Evolutionary conservation across 2,113 vertebrate genomes (phyloP).

Genomic region (Embiotoca jacksoni): DNA sequence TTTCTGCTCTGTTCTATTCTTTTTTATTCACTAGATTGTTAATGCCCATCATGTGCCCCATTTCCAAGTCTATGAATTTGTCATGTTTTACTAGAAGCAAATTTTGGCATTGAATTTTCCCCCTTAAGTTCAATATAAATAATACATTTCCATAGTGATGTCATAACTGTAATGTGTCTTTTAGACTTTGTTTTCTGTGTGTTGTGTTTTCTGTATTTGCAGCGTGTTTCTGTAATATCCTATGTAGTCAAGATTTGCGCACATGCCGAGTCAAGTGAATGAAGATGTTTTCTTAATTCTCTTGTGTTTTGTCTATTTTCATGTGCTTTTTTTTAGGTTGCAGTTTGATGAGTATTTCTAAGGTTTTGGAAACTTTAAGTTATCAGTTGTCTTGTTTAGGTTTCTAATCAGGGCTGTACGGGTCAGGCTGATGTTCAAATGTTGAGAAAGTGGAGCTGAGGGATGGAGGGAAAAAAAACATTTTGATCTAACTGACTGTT

Average conservation of each 20-base stretch:
- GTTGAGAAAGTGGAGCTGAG: conserved; percentile 24
- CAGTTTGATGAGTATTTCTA: too few relatives aligned
- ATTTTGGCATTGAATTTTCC: conserved; percentile 42
- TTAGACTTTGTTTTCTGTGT: background rate
- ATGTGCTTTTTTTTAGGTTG: too few relatives aligned
- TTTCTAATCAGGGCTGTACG: conserved; percentile 16
- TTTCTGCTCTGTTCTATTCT: background rate
- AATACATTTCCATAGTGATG: conserved; percentile 40
- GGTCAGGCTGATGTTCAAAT: conserved; percentile 17
- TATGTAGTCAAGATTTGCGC: too few relatives aligned
- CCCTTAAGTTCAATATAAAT: conserved; percentile 55
- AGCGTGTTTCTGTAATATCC: too few relatives aligned
- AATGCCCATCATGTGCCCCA: conserved; percentile 21
- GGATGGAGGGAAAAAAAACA: background rate
- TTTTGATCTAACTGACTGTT: conserved; percentile 59
- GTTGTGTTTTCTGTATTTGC: too few relatives aligned
- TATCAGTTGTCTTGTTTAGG: conserved; percentile 22
- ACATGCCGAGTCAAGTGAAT: too few relatives aligned
- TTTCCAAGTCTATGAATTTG: conserved; percentile 55
- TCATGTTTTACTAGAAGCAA: conserved; percentile 53
- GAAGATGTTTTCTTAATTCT: too few relatives aligned
- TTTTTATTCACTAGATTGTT: conserved; percentile 22
- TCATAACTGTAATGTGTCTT: conserved; percentile 20
- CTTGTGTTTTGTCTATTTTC: too few relatives aligned
- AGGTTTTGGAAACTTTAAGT: conserved; percentile 18